phyloP scores from a whole-genome alignment of 2,113 vertebrate species.

The Cyphomyrus plagiostoma region DNA sequence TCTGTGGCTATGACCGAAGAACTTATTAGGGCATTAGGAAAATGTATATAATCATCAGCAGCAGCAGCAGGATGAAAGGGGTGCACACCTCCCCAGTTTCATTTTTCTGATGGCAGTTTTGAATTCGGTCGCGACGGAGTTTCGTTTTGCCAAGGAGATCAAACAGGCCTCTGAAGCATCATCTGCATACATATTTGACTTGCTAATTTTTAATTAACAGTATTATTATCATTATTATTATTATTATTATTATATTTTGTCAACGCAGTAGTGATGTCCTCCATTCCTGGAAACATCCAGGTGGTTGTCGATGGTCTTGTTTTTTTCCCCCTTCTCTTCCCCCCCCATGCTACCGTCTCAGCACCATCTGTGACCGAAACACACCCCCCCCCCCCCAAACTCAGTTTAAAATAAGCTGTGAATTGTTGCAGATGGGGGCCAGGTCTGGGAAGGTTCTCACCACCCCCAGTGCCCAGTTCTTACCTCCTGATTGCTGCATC shows the following conservation, averaged over 20 bases:
- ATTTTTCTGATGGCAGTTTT: conserved; percentile 26
- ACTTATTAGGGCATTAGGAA: not conserved
- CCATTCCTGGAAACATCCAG: conserved; percentile 31
- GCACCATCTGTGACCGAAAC: no score
- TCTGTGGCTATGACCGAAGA: not conserved
- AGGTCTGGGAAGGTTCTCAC: conserved; percentile 20
- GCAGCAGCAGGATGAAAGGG: not conserved
- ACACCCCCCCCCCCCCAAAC: not conserved
- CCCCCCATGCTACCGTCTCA: no score
- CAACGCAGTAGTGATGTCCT: conserved; percentile 56
- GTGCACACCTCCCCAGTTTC: not conserved
- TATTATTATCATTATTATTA: conserved; percentile 37
- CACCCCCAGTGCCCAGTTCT: conserved; percentile 9
- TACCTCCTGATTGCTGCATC: conserved; percentile 7
- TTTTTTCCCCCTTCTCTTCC: not conserved
- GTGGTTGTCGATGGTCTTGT: conserved; percentile 5
- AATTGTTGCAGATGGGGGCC: conserved; percentile 26
- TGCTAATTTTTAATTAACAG: conserved; percentile 66
- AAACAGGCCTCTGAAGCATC: conserved; percentile 73
- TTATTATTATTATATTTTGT: conserved; percentile 53
- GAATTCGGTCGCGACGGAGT: conserved; percentile 59
- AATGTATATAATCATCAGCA: not conserved
- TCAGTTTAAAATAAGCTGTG: conserved; percentile 15
- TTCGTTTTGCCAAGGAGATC: conserved; percentile 78
- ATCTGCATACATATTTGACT: conserved; percentile 82